phyloP scores from a whole-genome alignment of 1,140 invertebrate genomes.

The Euwallacea similis region DNA sequence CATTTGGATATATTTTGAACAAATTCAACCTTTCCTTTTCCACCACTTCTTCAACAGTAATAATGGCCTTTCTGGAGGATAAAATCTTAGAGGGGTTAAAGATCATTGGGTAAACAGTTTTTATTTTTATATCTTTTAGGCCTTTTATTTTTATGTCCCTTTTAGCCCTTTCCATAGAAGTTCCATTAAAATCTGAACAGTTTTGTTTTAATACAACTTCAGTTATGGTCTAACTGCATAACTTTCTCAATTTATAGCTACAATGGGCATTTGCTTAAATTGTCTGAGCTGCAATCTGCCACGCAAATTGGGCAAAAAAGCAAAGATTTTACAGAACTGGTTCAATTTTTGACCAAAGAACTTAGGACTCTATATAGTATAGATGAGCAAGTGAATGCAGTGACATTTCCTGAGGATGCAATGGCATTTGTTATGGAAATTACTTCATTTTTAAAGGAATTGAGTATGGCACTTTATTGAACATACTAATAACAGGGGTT shows the following conservation, averaged over 20 bases:
- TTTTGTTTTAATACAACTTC: neutral
- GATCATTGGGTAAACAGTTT: no score
- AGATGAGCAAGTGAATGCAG: conserved; percentile 76
- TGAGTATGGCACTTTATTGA: conserved; percentile 58
- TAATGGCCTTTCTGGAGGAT: no score
- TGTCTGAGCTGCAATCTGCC: conserved; percentile 61
- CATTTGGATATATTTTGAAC: no score
- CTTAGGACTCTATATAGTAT: conserved; percentile 69
- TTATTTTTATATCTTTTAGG: no score
- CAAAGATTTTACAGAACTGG: conserved; percentile 70
- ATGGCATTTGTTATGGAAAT: conserved; percentile 82
- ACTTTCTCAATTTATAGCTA: conserved; percentile 58
- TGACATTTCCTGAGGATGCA: conserved; percentile 70
- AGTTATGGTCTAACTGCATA: neutral
- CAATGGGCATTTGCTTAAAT: conserved; percentile 61
- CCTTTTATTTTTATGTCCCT: no score
- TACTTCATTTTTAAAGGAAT: conserved; percentile 84
- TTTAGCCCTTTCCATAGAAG: no score
- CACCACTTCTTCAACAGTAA: no score
- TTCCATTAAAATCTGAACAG: neutral
- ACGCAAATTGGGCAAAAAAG: conserved; percentile 71
- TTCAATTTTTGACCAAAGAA: conserved; percentile 76
- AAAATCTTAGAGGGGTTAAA: no score
- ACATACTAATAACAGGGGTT: neutral
- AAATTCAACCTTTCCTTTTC: no score